phyloP scores from a whole-genome alignment of 2,888 invertebrate species.

The Tipula confusa region DNA sequence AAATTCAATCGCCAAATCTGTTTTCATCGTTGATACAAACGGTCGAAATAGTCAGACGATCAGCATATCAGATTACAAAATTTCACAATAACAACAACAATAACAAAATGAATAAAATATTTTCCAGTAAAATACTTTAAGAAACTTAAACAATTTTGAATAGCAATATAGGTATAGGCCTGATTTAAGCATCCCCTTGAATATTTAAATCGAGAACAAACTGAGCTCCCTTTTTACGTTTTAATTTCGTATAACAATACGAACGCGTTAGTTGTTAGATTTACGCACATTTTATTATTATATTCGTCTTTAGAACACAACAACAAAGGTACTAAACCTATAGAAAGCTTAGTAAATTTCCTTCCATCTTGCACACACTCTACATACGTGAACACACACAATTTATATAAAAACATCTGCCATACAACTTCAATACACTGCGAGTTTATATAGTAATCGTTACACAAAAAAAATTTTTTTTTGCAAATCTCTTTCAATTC shows the following conservation, averaged over 20 bases:
- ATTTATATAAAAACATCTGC: background rate
- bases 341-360: background rate
- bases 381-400: background rate
- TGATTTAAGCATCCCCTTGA: background rate
- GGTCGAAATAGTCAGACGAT: background rate
- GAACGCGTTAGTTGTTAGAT: background rate
- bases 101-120: background rate
- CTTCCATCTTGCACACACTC: background rate
- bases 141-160: background rate
- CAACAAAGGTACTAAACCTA: background rate
- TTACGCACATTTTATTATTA: background rate
- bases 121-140: background rate
- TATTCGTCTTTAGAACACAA: background rate
- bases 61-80: background rate
- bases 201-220: background rate
- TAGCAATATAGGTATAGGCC: background rate
- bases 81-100: background rate
- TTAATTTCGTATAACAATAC: background rate
- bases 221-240: background rate
- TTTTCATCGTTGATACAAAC: background rate
- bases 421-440: background rate
- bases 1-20: background rate
- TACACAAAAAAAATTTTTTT: background rate
- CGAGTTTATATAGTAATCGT: background rate
- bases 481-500: background rate